These are phyloP conservation scores for Diarsia dahlii DNA, from an alignment of 2,888 invertebrate species.

Conservation along the genomic window DNA sequence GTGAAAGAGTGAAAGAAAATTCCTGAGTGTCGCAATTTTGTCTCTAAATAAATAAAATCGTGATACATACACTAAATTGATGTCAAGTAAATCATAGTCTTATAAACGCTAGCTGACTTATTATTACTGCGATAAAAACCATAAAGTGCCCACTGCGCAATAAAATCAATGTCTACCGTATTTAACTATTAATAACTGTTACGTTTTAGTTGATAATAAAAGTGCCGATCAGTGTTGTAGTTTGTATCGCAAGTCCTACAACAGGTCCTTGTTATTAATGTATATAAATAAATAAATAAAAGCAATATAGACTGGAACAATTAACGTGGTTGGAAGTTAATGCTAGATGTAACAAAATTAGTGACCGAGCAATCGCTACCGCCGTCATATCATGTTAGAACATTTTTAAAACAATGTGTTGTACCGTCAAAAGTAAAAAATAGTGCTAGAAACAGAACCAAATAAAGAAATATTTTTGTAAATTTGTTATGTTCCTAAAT, in stretches of 20 bases:
- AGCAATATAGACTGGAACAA: constrained; percentile 66
- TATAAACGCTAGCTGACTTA: constrained; percentile 59
- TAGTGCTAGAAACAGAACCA: constrained; percentile 78
- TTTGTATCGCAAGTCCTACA: constrained; percentile 43
- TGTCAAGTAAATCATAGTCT: constrained; percentile 52
- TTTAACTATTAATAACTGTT: constrained; percentile 45
- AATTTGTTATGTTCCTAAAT: constrained; percentile 82
- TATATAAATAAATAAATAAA: constrained; percentile 50
- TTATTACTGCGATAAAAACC: constrained; percentile 38
- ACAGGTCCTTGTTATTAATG: constrained; percentile 51
- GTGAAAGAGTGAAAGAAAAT: constrained; percentile 47
- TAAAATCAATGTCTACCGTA: constrained; percentile 55
- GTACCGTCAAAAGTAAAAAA: constrained; percentile 64
- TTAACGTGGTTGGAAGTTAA: constrained; percentile 44
- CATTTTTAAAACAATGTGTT: constrained; percentile 53
- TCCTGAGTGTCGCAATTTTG: constrained; percentile 50
- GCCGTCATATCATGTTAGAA: constrained; percentile 62
- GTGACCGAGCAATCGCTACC: constrained; percentile 46
- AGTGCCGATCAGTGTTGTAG: constrained; percentile 60
- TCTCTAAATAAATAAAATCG: constrained; percentile 40
- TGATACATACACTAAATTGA: constrained; percentile 59
- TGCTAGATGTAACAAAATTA: constrained; percentile 42
- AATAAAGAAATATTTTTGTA: constrained; percentile 83
- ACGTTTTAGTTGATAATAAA: constrained; percentile 53
- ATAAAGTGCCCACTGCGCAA: constrained; percentile 62